Evolutionary conservation across 2,797 vertebrate genomes (phyloP), one percentile per base, ranked within the genome.

Genomic region (Lutjanus campechanus): DNA sequence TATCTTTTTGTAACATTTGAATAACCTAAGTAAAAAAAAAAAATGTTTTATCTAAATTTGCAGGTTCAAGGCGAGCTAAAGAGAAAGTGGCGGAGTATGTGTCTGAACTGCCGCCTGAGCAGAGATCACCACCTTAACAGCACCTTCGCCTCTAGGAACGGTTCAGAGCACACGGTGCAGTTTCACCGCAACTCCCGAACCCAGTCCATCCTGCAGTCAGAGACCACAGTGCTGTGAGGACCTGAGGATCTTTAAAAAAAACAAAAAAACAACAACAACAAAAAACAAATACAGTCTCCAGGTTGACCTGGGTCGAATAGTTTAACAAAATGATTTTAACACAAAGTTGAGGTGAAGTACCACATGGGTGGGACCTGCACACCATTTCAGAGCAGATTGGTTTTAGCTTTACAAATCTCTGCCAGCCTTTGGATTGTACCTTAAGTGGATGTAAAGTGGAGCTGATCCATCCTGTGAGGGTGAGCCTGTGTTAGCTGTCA

Each of bases 21-120:
- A 20, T 17, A 15, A 13, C 9, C 8, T 15, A 4, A 36, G 29
- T 36, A 4, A 36, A 36, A 36, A 36, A 4, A 29, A 4, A 36
- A 5, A 4, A 3, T 36, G 29, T 36, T 36, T 15, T 4, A 9
- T 49, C 11, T 40, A 0, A n/a, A 73, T 11, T 15, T 22, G 8
- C 91, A 99, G 98, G 98, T 99, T 29, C 98, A 97, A 91, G 92
- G 93, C 2, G 98, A 99, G 91, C 91, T 99, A 54, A 97, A 96
- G 80, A 96, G 97, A 47, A 98, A 96, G 67, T 98, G 98, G 98
- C 73, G 88, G 1, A 95, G 96, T 73, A 47, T 96, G 76, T 96
- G 95, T 79, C 92, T 96, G 49, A 94, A 95, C 88, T 95, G 92
- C 61, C 92, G 85, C 15, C 91, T 95, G 49, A 89, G 89, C 80